Evolutionary conservation across 2,888 invertebrate genomes (phyloP).

Genomic region (Agrotis puta): DNA sequence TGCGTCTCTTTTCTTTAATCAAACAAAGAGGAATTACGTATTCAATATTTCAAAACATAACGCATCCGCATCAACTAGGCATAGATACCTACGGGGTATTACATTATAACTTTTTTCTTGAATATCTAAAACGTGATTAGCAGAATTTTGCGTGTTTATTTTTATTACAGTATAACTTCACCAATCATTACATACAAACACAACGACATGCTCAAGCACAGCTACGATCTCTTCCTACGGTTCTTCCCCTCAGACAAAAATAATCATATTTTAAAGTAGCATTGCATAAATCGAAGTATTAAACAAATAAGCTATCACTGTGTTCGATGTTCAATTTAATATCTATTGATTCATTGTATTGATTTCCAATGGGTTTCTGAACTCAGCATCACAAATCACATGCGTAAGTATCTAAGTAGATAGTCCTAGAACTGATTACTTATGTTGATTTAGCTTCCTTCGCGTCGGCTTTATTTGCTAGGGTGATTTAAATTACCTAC

Average conservation of each 20-base stretch:
- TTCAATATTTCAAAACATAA: constrained; percentile 5
- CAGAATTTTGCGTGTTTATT: too few relatives aligned
- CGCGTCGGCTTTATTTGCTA: background rate
- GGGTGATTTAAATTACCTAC: background rate
- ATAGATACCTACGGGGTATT: background rate
- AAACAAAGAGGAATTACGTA: constrained; percentile 24
- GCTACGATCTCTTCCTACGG: background rate
- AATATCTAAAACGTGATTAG: background rate
- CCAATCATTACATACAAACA: too few relatives aligned
- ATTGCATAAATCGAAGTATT: background rate
- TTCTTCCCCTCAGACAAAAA: background rate
- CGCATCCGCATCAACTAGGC: too few relatives aligned
- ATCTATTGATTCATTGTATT: too few relatives aligned
- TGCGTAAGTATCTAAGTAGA: background rate
- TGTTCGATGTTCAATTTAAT: too few relatives aligned
- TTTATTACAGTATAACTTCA: too few relatives aligned
- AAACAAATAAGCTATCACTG: background rate
- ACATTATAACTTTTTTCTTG: background rate
- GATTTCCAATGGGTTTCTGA: background rate
- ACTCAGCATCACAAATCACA: background rate
- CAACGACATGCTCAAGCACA: too few relatives aligned
- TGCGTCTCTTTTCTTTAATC: constrained; percentile 43
- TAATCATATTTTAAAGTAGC: too few relatives aligned
- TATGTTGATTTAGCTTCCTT: background rate
- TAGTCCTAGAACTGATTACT: background rate